Evolutionary conservation across 2,888 invertebrate genomes (phyloP).

Genomic region (Pseudococcus viburni): DNA sequence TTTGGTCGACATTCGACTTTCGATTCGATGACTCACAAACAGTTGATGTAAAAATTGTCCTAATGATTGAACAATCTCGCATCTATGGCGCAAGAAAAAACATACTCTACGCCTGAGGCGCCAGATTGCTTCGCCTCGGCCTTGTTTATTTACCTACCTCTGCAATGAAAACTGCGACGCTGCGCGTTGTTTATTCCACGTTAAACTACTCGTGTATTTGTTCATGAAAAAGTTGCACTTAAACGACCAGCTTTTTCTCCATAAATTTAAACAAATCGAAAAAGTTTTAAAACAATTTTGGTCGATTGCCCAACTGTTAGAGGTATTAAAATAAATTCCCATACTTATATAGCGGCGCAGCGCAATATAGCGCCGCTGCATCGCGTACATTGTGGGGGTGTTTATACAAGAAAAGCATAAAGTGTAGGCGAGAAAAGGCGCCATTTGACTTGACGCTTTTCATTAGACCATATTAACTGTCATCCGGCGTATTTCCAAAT

Average conservation of each 20-base stretch:
- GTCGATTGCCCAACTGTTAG: constrained; percentile 35
- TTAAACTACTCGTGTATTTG: neutral
- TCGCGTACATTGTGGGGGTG: constrained; percentile 2
- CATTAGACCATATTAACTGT: constrained; percentile 2
- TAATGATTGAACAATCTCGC: no score
- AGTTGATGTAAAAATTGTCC: no score
- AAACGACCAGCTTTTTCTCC: constrained; percentile 20
- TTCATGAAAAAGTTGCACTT: constrained; percentile 18
- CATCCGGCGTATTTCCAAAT: constrained; percentile 31
- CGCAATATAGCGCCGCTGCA: neutral
- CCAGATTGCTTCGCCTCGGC: no score
- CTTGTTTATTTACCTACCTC: neutral
- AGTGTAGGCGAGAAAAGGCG: constrained; percentile 31
- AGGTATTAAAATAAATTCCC: constrained; percentile 35
- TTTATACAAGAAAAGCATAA: constrained; percentile 9
- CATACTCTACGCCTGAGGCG: no score
- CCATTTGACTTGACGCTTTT: constrained; percentile 27
- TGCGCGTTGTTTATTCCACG: neutral
- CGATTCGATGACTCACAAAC: no score
- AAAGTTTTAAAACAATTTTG: constrained; percentile 31
- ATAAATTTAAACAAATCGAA: constrained; percentile 31
- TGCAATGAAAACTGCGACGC: neutral
- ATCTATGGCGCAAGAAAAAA: no score
- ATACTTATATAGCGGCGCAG: neutral
- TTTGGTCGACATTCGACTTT: no score